A percentile compares a stretch with the other conserved stretches of the same genome.
These are phyloP conservation scores for Papilio demoleus DNA, from an alignment of 2,888 invertebrate species.

Conservation along the genomic window DNA sequence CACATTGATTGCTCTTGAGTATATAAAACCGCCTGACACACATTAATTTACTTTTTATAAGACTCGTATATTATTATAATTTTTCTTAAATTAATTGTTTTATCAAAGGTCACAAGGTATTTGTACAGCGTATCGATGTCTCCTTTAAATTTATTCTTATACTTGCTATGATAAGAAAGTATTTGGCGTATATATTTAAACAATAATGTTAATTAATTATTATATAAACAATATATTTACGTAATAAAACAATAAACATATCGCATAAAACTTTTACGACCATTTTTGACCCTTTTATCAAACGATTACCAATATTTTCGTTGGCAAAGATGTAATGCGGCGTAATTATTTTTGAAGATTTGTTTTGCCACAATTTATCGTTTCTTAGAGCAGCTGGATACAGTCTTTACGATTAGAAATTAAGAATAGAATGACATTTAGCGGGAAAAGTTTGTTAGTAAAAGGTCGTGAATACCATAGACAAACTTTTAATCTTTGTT, in stretches of 20 bases:
- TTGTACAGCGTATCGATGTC: neutral
- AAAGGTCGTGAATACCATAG: neutral
- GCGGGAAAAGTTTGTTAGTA: neutral
- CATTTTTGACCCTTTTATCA: neutral
- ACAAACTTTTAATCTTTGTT: neutral
- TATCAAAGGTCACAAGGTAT: conserved; percentile 20
- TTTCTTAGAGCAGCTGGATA: conserved; percentile 9
- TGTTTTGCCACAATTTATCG: neutral
- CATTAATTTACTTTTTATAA: no score
- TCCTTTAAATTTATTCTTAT: neutral
- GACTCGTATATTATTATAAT: no score
- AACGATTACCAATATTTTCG: neutral
- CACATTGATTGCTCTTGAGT: no score
- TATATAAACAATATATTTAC: neutral
- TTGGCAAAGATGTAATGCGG: neutral
- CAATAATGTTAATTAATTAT: neutral
- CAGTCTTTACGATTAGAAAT: neutral
- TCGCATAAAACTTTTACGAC: neutral
- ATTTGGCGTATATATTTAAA: neutral
- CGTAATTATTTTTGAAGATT: neutral
- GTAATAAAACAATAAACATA: neutral
- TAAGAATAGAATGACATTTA: neutral
- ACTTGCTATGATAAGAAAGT: neutral
- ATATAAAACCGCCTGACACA: no score
- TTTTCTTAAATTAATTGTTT: no score